These are phyloP conservation scores for Euthynnus affinis DNA, from an alignment of 2,797 vertebrate species.

Conservation along the genomic window DNA sequence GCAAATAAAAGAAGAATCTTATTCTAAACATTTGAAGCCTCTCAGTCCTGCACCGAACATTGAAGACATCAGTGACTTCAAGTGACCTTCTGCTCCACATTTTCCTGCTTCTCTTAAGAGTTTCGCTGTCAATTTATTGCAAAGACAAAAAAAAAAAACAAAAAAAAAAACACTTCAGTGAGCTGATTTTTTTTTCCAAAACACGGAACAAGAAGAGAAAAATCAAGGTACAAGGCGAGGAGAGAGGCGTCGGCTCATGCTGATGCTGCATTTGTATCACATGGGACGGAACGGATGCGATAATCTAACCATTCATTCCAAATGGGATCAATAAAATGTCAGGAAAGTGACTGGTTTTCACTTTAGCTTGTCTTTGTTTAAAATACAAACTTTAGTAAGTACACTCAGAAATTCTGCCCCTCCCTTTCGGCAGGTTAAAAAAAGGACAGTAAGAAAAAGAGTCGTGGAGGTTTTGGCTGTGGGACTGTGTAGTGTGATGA, in stretches of 20 bases:
- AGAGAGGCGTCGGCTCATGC: conserved; percentile 19
- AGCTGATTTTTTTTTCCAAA: conserved; percentile 1
- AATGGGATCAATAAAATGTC: not conserved
- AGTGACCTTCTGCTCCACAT: not conserved
- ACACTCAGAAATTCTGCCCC: not conserved
- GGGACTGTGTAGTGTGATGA: too few relatives aligned
- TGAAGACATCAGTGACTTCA: conserved; percentile 4
- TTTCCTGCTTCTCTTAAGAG: not conserved
- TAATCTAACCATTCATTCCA: too few relatives aligned
- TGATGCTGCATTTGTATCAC: conserved; percentile 43
- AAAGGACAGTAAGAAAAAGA: too few relatives aligned
- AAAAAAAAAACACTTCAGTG: conserved; percentile 13
- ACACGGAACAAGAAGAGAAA: not conserved
- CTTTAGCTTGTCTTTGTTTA: not conserved
- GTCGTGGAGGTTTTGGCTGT: too few relatives aligned
- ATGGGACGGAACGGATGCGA: not conserved
- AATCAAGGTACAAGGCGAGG: not conserved
- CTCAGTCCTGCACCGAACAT: not conserved
- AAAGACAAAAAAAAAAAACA: conserved; percentile 42
- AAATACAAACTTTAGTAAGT: not conserved
- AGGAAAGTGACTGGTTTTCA: not conserved
- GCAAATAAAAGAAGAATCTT: not conserved
- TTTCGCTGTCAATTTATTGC: conserved; percentile 26
- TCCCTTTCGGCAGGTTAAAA: too few relatives aligned
- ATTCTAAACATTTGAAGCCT: not conserved